A percentile compares a stretch with the other conserved stretches of the same genome.
These are phyloP conservation scores for Hemitrygon akajei DNA, from an alignment of 2,797 vertebrate species.

Conservation along the genomic window DNA sequence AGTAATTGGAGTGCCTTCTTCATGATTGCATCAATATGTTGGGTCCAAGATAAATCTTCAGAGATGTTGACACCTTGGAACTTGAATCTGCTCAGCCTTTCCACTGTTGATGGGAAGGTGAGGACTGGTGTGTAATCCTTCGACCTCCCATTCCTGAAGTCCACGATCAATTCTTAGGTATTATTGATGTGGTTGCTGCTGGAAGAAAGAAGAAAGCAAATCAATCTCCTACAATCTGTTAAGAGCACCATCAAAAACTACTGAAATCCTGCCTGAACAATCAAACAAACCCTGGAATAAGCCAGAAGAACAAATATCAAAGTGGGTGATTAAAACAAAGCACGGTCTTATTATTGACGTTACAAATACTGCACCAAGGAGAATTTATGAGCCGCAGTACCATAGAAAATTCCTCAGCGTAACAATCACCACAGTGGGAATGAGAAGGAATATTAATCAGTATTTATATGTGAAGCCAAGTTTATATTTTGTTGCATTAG, in stretches of 20 bases:
- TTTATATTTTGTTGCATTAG: neutral
- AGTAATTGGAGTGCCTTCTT: too few relatives aligned
- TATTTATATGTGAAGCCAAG: neutral
- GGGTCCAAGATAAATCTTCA: too few relatives aligned
- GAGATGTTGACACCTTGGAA: too few relatives aligned
- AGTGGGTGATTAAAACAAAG: neutral
- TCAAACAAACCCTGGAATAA: neutral
- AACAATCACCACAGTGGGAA: neutral
- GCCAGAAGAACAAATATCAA: neutral
- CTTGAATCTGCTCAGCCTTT: too few relatives aligned
- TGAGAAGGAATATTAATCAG: neutral
- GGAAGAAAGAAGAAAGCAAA: neutral
- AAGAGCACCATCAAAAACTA: neutral
- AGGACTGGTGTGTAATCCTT: too few relatives aligned
- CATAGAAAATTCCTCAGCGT: neutral
- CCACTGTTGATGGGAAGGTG: too few relatives aligned
- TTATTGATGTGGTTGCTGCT: neutral
- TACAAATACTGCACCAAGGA: neutral
- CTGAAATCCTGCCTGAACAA: neutral
- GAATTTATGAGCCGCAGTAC: too few relatives aligned
- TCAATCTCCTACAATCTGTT: neutral
- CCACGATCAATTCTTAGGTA: too few relatives aligned
- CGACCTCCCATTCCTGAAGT: too few relatives aligned
- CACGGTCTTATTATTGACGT: neutral
- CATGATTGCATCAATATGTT: too few relatives aligned